Evolutionary conservation across 2,797 vertebrate genomes (phyloP).

Genomic region (Sebastes vulpes): DNA sequence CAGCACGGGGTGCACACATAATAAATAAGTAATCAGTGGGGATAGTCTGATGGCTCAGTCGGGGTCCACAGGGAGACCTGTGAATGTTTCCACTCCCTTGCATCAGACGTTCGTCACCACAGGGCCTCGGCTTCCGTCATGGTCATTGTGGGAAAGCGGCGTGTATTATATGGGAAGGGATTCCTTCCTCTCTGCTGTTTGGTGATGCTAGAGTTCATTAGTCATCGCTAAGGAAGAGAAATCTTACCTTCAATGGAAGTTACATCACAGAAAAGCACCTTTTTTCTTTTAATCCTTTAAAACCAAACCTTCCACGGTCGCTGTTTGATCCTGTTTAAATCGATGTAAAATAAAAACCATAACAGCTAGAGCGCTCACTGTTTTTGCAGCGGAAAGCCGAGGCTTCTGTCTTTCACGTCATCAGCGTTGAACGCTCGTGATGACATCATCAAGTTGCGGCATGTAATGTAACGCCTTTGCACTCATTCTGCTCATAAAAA

Average conservation of each 20-base stretch:
- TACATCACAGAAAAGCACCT: not conserved
- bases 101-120: slow-evolving; percentile 45
- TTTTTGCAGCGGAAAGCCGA: too few species aligned
- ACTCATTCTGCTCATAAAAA: too few species aligned
- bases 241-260: not conserved
- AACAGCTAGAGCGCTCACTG: too few species aligned
- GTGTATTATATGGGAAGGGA: not conserved
- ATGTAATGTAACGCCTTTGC: too few species aligned
- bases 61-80: slow-evolving; percentile 28
- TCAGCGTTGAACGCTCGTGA: too few species aligned
- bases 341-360: too few species aligned
- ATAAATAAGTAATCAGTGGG: slow-evolving; percentile 36
- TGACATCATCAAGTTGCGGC: too few species aligned
- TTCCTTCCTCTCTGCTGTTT: not conserved
- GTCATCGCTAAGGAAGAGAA: not conserved
- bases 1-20: not conserved
- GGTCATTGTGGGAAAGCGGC: slow-evolving; percentile 12
- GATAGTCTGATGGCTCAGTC: slow-evolving; percentile 12
- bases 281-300: not conserved
- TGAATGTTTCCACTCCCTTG: slow-evolving; percentile 47
- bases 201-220: not conserved
- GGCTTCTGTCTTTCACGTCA: too few species aligned
- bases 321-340: too few species aligned
- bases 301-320: too few species aligned
- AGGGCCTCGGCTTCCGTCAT: slow-evolving; percentile 17